phyloP scores from a whole-genome alignment of 2,113 vertebrate genomes.

The Aramus guarauna region DNA sequence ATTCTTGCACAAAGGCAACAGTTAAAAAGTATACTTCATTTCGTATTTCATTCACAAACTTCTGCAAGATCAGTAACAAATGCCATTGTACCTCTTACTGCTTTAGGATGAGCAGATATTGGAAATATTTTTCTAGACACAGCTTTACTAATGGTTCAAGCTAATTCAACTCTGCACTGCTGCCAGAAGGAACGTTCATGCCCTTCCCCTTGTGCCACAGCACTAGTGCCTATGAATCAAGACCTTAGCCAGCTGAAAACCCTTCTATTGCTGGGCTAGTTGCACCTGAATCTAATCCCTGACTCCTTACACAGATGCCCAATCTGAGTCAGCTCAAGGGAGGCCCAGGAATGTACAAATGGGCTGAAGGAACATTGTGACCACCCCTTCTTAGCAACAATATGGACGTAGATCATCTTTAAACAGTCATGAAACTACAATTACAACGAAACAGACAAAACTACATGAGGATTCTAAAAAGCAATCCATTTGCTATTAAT shows the following conservation, averaged over 20 bases:
- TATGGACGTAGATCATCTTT: neutral
- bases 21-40: neutral
- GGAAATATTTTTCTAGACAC: neutral
- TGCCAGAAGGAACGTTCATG: neutral
- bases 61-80: neutral
- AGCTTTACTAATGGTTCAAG: neutral
- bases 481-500: neutral
- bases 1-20: neutral
- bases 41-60: neutral
- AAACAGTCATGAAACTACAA: neutral
- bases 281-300: neutral
- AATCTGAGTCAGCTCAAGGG: neutral
- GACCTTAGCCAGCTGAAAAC: neutral
- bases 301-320: neutral
- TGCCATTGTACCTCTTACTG: neutral
- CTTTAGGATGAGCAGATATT: neutral
- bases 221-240: neutral
- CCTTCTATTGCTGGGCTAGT: neutral
- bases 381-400: neutral
- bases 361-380: neutral
- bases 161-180: neutral
- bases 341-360: neutral
- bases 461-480: neutral
- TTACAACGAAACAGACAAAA: neutral
- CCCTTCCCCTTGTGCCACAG: neutral